A percentile compares a stretch with the other conserved stretches of the same genome.
Evolutionary conservation across 2,797 vertebrate species (phyloP).

Genomic region (Aeoliscus strigatus): DNA sequence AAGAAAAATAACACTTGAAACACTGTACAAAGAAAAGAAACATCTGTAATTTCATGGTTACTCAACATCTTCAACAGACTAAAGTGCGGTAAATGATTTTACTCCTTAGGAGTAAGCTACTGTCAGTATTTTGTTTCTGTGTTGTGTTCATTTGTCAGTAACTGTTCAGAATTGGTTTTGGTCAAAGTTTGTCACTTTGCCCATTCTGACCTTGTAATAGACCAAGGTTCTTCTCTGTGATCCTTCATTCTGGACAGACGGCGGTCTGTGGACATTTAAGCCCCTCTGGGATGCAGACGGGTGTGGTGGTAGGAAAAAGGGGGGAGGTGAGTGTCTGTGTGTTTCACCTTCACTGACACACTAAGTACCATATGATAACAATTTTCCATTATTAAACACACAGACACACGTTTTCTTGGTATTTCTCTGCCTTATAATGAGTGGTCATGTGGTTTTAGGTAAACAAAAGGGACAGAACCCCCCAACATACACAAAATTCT

Average conservation of each 20-base stretch:
- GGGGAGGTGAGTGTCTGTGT: conserved; percentile 7
- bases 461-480: conserved; percentile 14
- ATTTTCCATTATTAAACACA: conserved; percentile 49
- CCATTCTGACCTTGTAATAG: conserved; percentile 11
- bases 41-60: conserved; percentile 6
- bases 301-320: conserved; percentile 1
- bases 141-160: not conserved
- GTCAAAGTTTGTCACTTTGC: conserved; percentile 4
- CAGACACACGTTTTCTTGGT: conserved; percentile 14
- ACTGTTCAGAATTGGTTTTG: conserved; percentile 14
- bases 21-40: conserved; percentile 6
- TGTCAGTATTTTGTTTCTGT: not conserved
- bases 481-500: too few species aligned
- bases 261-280: conserved; percentile 29
- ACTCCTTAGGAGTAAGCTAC: not conserved
- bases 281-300: conserved; percentile 10
- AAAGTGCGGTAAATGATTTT: conserved; percentile 1
- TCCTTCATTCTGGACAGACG: conserved; percentile 21
- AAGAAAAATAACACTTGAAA: conserved; percentile 23
- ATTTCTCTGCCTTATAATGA: conserved; percentile 19
- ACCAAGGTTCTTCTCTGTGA: conserved; percentile 29
- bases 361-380: conserved; percentile 55
- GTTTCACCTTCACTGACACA: conserved; percentile 45
- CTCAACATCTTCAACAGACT: conserved; percentile 5
- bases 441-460: conserved; percentile 14